Conservation (phyloP, 2,797 vertebrate genomes). For the Eulemur coronatus region DNA sequence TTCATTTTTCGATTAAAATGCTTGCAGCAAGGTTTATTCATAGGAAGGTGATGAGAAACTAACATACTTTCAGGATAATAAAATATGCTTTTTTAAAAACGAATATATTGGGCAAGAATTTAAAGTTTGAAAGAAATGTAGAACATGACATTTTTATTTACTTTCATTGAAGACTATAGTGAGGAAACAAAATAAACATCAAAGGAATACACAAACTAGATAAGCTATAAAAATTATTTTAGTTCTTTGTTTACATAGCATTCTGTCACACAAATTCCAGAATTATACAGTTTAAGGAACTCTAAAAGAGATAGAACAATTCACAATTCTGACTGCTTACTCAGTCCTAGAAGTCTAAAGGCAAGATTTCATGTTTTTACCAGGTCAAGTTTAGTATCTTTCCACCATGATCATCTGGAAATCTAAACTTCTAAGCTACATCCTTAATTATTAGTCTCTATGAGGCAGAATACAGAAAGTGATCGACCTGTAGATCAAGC, state of each 20-base stretch:
- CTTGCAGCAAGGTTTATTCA: neutral
- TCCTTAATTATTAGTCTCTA: neutral
- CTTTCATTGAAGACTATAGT: neutral
- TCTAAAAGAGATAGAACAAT: neutral
- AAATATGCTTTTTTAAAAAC: neutral
- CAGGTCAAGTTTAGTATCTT: neutral
- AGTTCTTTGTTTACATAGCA: neutral
- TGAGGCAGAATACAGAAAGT: neutral
- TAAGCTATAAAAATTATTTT: neutral
- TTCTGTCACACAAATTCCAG: neutral
- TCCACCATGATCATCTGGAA: neutral
- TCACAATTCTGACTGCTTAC: neutral
- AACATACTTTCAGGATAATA: neutral
- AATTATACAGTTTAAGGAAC: neutral
- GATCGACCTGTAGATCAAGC: neutral
- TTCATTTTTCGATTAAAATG: neutral
- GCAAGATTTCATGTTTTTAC: neutral
- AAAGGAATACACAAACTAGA: neutral
- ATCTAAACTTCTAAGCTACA: neutral
- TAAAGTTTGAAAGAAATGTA: constrained; percentile 3
- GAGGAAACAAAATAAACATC: neutral
- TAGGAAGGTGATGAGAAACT: neutral
- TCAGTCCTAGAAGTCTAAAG: neutral
- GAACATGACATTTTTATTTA: neutral
- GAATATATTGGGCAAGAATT: neutral